A percentile compares a stretch with the other conserved stretches of the same genome.
Evolutionary conservation across 2,113 vertebrate species (phyloP).

Genomic region (Trachemys scripta): DNA sequence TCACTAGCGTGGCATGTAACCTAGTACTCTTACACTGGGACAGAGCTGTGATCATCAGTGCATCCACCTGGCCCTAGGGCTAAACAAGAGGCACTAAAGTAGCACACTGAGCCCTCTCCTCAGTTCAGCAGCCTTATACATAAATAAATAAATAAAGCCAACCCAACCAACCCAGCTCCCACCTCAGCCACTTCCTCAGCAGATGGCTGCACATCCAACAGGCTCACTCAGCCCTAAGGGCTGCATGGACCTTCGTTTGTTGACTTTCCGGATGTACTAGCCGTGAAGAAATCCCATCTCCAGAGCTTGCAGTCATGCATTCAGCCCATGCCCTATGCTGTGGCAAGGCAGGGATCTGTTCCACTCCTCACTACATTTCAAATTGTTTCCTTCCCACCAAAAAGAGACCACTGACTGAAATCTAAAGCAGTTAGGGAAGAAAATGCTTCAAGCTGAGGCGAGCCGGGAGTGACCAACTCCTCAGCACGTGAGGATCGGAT

Average conservation of each 20-base stretch:
- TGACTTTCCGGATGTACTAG: neutral
- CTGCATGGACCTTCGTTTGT: neutral
- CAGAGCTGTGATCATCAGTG: neutral
- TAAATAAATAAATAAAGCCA: neutral
- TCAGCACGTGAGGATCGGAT: neutral
- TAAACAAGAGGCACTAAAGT: neutral
- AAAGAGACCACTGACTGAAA: neutral
- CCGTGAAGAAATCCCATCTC: neutral
- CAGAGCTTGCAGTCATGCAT: neutral
- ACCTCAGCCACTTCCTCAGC: neutral
- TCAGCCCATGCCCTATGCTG: neutral
- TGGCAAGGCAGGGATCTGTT: neutral
- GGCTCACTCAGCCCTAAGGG: neutral
- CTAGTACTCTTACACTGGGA: neutral
- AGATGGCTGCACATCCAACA: neutral
- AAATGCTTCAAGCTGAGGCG: neutral
- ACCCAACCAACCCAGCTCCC: neutral
- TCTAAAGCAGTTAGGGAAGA: neutral
- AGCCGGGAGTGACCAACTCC: neutral
- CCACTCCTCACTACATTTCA: neutral
- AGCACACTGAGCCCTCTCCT: neutral
- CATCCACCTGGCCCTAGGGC: neutral
- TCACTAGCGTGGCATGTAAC: neutral
- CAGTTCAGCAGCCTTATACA: neutral
- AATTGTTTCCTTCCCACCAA: neutral